Base-by-base conservation (phyloP, 2,797 vertebrate genomes). In the Linurgus olivaceus region DNA sequence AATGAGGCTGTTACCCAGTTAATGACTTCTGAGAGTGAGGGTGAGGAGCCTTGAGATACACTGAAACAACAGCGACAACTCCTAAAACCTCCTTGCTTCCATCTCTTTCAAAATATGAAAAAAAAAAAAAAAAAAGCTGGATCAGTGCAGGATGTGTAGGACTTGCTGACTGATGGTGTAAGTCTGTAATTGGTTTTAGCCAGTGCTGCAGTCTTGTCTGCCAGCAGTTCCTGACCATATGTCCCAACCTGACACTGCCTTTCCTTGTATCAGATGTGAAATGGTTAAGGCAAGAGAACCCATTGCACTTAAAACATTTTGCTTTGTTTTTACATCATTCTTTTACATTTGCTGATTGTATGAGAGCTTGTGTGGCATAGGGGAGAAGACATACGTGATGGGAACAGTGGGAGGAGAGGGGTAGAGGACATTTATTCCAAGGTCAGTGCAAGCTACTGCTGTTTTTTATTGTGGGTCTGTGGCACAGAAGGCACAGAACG, bases 341-440 rank as follows among this genome's bases (percentile, higher is more conserved):
- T 80, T 91, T 89, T 79, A 44, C 37, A 26, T 55, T 73, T 75
- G 47, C 23, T 55, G 19, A 26, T 61, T 45, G 4, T 63, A 25
- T 0, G 7, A 83, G 33, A 55, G 6, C 8, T 92, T 82, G 19
- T 63, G 55, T 86, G 52, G 23, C 26, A 6, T 31, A 42, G 54
- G 2, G 44, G 4, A 3, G 10, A 51, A 52, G 76, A 38, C 23
- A 82, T 57, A 20, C 10, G 7, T n/a, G 31, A 24, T 79, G 52
- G 65, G 42, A 88, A 26, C 42, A 38, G 42, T 23, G 13, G 72
- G 85, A 77, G 57, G n/a, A 61, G 52, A 89, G 82, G 35, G 15
- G 23, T 37, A 83, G n/a, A 91, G 90, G 78, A 45, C 57, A 21
- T 91, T 85, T 93, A 87, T 92, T 91, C 91, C 74, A 88, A 91